Conservation (phyloP, 2,113 vertebrate species). For the Oryzias celebensis region DNA sequence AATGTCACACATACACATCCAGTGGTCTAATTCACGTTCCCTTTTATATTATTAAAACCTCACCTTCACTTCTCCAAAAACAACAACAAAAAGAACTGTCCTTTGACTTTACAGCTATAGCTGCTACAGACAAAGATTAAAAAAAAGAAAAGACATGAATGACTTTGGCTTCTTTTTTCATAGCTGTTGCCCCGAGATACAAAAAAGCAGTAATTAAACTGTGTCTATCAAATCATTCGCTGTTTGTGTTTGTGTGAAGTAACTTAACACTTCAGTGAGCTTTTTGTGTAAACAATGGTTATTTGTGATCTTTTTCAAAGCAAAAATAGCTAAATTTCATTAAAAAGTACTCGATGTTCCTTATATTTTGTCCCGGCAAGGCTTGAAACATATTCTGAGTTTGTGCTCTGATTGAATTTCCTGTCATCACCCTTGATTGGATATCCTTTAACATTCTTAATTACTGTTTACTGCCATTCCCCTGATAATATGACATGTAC, state of each 20-base stretch:
- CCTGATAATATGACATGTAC: slow-evolving; percentile 39
- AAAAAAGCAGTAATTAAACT: slow-evolving; percentile 34
- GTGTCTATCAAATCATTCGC: slow-evolving; percentile 26
- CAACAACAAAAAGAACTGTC: not conserved
- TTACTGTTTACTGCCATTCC: slow-evolving; percentile 44
- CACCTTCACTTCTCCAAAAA: slow-evolving; percentile 4
- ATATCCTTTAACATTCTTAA: slow-evolving; percentile 48
- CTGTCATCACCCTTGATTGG: slow-evolving; percentile 41
- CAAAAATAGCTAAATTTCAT: not conserved
- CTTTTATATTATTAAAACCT: slow-evolving; percentile 11
- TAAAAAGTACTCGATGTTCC: not conserved
- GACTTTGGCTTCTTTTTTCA: slow-evolving; percentile 21
- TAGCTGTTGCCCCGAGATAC: slow-evolving; percentile 15
- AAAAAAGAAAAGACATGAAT: slow-evolving; percentile 13
- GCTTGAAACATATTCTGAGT: not conserved
- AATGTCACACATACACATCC: slow-evolving; percentile 14
- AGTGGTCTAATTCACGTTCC: slow-evolving; percentile 7
- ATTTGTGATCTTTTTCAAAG: not conserved
- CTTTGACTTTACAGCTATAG: not conserved
- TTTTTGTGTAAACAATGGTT: slow-evolving; percentile 7
- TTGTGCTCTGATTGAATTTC: slow-evolving; percentile 16
- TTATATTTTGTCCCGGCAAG: not conserved
- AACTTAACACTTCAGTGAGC: slow-evolving; percentile 14
- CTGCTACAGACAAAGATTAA: slow-evolving; percentile 22
- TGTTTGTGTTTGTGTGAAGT: slow-evolving; percentile 24